Base-by-base conservation (phyloP, 2,797 vertebrate species). In the Steatocranus sp. region DNA sequence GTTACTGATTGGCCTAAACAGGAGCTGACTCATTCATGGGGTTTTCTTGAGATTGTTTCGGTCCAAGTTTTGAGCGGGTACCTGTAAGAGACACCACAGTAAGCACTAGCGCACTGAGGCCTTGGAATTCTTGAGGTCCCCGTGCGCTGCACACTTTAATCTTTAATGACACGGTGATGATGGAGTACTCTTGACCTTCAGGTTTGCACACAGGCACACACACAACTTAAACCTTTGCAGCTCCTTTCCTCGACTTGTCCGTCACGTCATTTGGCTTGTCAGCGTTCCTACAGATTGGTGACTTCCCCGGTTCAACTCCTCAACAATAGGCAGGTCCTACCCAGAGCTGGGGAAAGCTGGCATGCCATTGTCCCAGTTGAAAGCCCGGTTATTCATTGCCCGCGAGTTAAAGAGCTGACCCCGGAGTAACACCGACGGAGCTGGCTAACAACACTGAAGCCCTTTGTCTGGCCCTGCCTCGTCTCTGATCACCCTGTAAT, bases 91-190 rank as follows among this genome's bases (percentile, higher is more conserved):
- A 87, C 85, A 84, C 86, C 84, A 10, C n/a, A 46, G 73, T 79
- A 78, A 84, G 73, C 81, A 84, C 81, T 61, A 80, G 76, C 15
- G 82, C 78, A 70, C n/a, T 7, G 63, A 81, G 80, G 77, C 87
- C 54, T 6, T 49, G 78, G 86, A 86, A 91, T 90, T 88, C 87
- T 89, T 85, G 30, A 81, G 88, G 82, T 82, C 80, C 87, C 80
- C 80, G 18, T 80, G 63, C 66, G 18, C 82, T 4, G 34, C 48
- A 8, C 87, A 79, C 91, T 92, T 92, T 88, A 88, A 91, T 93
- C 93, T 94, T 91, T 95, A 95, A 95, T 95, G 91, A 88, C 91
- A 84, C 82, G 79, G 94, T 91, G 94, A 94, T 92, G 94, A 95
- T 82, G 46, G 94, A 94, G 89, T 84, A 81, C 90, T 91, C 87